phyloP scores from a whole-genome alignment of 2,888 invertebrate genomes.

The Aelia acuminata region DNA sequence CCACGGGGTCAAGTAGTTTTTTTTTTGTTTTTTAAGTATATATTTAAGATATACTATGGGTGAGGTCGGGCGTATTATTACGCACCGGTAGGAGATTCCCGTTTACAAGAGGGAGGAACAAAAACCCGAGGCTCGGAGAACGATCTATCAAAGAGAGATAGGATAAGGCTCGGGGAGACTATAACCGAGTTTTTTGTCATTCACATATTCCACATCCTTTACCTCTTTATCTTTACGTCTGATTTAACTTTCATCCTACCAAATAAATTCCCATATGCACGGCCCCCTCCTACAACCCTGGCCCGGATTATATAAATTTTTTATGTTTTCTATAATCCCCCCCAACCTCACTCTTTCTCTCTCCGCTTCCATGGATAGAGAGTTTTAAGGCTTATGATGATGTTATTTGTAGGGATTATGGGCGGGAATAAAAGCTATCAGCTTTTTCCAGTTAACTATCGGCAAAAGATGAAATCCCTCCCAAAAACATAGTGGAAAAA shows the following conservation, averaged over 20 bases:
- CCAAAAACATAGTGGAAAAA: no score
- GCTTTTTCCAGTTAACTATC: background rate
- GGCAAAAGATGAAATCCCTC: background rate
- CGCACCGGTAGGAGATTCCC: background rate
- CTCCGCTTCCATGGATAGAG: no score
- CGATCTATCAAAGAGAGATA: constrained; percentile 32
- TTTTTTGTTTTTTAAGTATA: no score
- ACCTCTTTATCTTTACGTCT: constrained; percentile 36
- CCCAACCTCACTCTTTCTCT: no score
- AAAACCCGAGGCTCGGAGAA: background rate
- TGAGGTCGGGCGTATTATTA: background rate
- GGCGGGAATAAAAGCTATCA: constrained; percentile 16
- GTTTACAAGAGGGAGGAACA: background rate
- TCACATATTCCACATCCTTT: background rate
- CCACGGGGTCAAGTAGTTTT: no score
- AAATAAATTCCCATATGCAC: constrained; percentile 39
- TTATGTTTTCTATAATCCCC: background rate
- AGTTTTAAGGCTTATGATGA: constrained; percentile 11
- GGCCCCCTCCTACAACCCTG: background rate
- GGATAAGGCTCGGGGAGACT: background rate
- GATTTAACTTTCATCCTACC: constrained; percentile 44
- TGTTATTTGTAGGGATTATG: constrained; percentile 11
- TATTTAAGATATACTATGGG: no score
- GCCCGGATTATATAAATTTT: constrained; percentile 7
- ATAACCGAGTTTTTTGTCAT: constrained; percentile 17